Conservation (phyloP, 2,797 vertebrate genomes). For the Brachyrhaphis roseni region DNA sequence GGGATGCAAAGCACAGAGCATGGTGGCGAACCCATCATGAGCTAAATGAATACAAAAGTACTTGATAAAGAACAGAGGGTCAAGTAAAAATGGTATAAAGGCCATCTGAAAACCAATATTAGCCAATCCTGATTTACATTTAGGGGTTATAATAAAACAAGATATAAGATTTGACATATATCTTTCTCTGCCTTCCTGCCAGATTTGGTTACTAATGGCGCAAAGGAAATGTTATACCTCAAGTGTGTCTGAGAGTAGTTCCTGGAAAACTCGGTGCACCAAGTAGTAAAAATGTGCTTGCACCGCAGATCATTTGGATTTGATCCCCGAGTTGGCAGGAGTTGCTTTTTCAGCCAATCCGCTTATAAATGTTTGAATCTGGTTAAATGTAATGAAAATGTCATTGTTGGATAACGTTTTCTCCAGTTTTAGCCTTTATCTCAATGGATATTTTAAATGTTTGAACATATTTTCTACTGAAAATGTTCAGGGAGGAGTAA, state of each 20-base stretch:
- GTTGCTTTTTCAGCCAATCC: not conserved
- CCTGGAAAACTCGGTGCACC: not conserved
- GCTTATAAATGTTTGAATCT: not conserved
- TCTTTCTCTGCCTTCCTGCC: not conserved
- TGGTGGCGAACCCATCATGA: not conserved
- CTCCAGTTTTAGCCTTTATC: not conserved
- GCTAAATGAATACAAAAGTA: not conserved
- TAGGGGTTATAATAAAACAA: not conserved
- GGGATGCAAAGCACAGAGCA: slow-evolving; percentile 31
- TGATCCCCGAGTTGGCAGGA: not conserved
- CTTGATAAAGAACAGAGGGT: not conserved
- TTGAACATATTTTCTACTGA: not conserved
- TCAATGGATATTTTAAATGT: slow-evolving; percentile 1
- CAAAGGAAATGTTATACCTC: not conserved
- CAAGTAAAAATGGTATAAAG: not conserved
- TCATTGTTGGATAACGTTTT: not conserved
- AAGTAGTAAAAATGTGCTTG: not conserved
- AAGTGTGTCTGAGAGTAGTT: not conserved
- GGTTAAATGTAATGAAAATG: not conserved
- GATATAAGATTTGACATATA: not conserved
- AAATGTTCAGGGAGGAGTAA: not conserved
- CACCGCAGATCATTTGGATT: not conserved
- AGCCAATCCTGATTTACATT: not conserved
- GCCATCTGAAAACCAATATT: not conserved
- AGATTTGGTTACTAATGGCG: not conserved